phyloP scores from a whole-genome alignment of 2,888 invertebrate species.

The Campopleginae sp. region DNA sequence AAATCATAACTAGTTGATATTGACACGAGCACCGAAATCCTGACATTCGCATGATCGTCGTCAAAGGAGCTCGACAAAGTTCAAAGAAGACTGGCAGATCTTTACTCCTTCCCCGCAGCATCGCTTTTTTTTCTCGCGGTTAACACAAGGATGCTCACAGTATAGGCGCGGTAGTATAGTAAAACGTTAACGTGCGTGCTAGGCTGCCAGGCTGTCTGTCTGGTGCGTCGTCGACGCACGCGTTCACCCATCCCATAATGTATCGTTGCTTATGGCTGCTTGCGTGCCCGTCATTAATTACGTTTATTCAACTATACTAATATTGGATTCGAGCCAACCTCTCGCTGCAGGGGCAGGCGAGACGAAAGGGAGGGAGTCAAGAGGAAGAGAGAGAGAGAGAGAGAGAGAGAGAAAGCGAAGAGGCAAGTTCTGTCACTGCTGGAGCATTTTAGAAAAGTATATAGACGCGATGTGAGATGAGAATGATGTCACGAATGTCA shows the following conservation, averaged over 20 bases:
- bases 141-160: constrained; percentile 23
- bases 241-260: constrained; percentile 37
- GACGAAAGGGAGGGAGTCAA: background rate
- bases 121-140: constrained; percentile 33
- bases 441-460: constrained; percentile 44
- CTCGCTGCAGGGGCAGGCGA: constrained; percentile 17
- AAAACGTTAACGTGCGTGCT: constrained; percentile 44
- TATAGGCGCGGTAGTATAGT: constrained; percentile 24
- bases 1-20: background rate
- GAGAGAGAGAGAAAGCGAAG: background rate
- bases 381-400: background rate
- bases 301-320: constrained; percentile 77
- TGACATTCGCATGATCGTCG: background rate
- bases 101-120: constrained; percentile 29
- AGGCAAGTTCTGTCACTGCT: constrained; percentile 20
- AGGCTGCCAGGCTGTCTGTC: constrained; percentile 36
- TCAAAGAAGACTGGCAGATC: constrained; percentile 20
- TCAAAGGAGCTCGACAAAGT: constrained; percentile 6
- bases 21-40: background rate
- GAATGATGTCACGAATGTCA: constrained; percentile 67
- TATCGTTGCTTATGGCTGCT: constrained; percentile 46
- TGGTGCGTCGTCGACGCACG: constrained; percentile 53
- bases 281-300: constrained; percentile 73
- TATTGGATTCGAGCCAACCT: constrained; percentile 72
- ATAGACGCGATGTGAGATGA: constrained; percentile 58